These are phyloP conservation scores for Clistopyga incitator DNA, from an alignment of 2,888 invertebrate genomes.

Conservation along the genomic window DNA sequence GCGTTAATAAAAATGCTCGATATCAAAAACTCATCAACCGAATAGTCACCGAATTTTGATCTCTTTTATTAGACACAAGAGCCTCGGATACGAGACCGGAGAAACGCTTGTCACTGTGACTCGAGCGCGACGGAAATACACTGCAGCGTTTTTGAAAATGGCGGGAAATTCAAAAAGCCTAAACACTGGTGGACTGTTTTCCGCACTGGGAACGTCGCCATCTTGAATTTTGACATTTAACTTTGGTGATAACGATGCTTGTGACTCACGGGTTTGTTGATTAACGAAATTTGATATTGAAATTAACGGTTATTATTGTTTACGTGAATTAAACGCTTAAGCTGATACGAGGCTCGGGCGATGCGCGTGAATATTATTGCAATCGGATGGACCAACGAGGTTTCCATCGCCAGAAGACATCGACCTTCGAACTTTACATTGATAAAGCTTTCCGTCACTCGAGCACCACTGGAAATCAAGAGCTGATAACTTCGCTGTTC, in stretches of 20 bases:
- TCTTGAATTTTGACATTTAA: not conserved
- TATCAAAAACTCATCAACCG: slow-evolving; percentile 35
- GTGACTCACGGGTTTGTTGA: not conserved
- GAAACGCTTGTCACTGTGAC: slow-evolving; percentile 68
- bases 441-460: slow-evolving; percentile 24
- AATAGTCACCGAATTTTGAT: slow-evolving; percentile 5
- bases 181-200: not conserved
- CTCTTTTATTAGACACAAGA: slow-evolving; percentile 26
- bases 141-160: not conserved
- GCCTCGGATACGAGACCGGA: slow-evolving; percentile 39
- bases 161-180: not conserved
- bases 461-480: slow-evolving; percentile 2
- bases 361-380: not conserved
- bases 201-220: slow-evolving; percentile 16
- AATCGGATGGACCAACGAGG: not conserved
- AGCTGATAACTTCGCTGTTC: slow-evolving; percentile 24
- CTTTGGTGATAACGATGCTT: not conserved
- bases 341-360: not conserved
- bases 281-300: not conserved
- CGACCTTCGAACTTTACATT: slow-evolving; percentile 50
- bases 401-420: not conserved
- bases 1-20: slow-evolving; percentile 6
- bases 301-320: not conserved
- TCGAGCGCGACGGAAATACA: slow-evolving; percentile 39
- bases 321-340: not conserved